Base-by-base conservation (phyloP, 2,797 vertebrate genomes). In the Apogon hyalosoma region DNA sequence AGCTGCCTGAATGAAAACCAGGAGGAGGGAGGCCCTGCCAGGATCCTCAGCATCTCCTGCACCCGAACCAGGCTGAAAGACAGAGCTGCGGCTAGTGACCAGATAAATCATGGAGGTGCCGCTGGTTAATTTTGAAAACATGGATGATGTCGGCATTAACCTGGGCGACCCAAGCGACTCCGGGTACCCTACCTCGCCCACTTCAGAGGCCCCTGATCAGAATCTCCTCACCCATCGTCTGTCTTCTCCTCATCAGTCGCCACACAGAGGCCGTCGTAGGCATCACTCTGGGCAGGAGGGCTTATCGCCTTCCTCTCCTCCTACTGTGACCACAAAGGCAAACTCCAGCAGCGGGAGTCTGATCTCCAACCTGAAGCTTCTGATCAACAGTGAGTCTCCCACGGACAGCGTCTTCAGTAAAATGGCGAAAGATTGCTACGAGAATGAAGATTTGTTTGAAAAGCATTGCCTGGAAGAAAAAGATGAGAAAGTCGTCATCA, bases 401-500 rank as follows among this genome's bases (percentile, higher is more conserved):
- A 94, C 92, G 4, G 96, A 98, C 81, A 96, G 94, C 0, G 92
- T 96, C 72, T 96, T 98, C 87, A 96, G 94, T 73, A 96, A 94
- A 72, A 90, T 95, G 81, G 91, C 92, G 0, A 93, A 93, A 7
- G 97, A 98, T 43, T 94, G 91, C 62, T 89, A 88, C 5, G 93
- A 95, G 13, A 90, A 84, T 16, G 84, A 91, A 0, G 94, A 96
- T 48, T 84, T 96, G 39, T 94, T 95, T 42, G 90, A 97, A 66
- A 93, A 94, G 73, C 89, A 91, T 49, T 92, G 68, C 46, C 33
- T 93, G 66, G 95, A 95, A 42, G 96, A 97, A 47, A 96, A 95
- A 14, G 95, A 95, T 49, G 96, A 97, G 72, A 94, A 96, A 16
- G 95, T 99, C 24, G 94, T 98, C 85, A 96, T 99, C 88, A 99